These are phyloP conservation scores for Eilema sororculum DNA, from an alignment of 2,888 invertebrate genomes.

Conservation along the genomic window DNA sequence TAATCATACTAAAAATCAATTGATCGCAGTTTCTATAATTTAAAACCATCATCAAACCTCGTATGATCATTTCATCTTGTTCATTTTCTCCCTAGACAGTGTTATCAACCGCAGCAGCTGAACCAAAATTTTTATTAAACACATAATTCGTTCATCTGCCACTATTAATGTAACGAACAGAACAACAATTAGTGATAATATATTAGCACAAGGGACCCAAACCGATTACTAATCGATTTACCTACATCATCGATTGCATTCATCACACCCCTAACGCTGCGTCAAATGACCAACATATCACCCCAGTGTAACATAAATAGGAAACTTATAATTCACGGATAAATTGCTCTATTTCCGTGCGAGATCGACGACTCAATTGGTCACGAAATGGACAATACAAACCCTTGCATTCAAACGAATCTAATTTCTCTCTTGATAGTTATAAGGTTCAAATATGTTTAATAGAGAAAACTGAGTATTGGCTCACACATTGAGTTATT, in stretches of 20 bases:
- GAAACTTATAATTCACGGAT: slow-evolving; percentile 69
- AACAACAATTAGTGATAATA: slow-evolving; percentile 48
- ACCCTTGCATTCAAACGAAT: neutral
- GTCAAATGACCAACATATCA: slow-evolving; percentile 72
- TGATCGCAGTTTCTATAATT: neutral
- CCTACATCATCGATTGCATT: slow-evolving; percentile 69
- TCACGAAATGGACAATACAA: slow-evolving; percentile 66
- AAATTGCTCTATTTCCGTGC: slow-evolving; percentile 83
- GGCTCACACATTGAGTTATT: slow-evolving; percentile 3
- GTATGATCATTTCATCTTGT: neutral
- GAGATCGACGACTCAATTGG: slow-evolving; percentile 76
- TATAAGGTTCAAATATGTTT: slow-evolving; percentile 18
- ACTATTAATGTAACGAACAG: slow-evolving; percentile 40
- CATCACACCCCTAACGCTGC: slow-evolving; percentile 64
- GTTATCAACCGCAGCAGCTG: slow-evolving; percentile 42
- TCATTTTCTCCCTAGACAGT: neutral
- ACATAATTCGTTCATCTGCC: slow-evolving; percentile 41
- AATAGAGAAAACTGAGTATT: neutral
- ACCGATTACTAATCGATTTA: slow-evolving; percentile 74
- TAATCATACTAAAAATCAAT: too few species aligned
- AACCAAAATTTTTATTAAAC: slow-evolving; percentile 24
- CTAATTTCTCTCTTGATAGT: neutral
- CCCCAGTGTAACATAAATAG: slow-evolving; percentile 65
- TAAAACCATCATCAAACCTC: neutral
- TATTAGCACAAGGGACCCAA: slow-evolving; percentile 47